phyloP scores from a whole-genome alignment of 2,888 invertebrate species.

The Sinopyrophorus schimmeli region DNA sequence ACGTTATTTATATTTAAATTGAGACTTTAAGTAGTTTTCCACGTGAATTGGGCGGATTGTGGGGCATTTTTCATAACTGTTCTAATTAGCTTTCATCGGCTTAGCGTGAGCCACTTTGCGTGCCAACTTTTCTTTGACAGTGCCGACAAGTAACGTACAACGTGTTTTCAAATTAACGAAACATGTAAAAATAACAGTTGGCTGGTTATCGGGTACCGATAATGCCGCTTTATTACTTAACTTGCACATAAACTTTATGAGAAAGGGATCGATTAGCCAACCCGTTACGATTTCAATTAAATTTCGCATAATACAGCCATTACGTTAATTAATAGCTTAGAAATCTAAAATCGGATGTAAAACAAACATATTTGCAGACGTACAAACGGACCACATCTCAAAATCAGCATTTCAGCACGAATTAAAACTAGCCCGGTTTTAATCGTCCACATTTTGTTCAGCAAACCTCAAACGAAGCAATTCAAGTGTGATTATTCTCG shows the following conservation, averaged over 20 bases:
- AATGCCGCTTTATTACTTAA: slow-evolving; percentile 23
- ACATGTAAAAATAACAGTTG: slow-evolving; percentile 38
- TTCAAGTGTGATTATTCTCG: too few species aligned
- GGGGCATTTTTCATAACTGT: slow-evolving; percentile 34
- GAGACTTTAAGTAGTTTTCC: slow-evolving; percentile 21
- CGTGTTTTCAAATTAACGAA: slow-evolving; percentile 41
- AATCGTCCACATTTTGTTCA: too few species aligned
- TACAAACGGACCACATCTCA: too few species aligned
- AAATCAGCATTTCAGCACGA: too few species aligned
- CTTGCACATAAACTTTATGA: slow-evolving; percentile 8
- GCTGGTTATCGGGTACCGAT: slow-evolving; percentile 30
- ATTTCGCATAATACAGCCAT: not conserved
- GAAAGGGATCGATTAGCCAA: slow-evolving; percentile 5
- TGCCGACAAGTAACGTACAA: slow-evolving; percentile 37
- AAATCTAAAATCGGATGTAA: too few species aligned
- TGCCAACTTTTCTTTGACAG: slow-evolving; percentile 39
- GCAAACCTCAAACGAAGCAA: too few species aligned
- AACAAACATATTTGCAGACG: too few species aligned
- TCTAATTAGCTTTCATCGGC: slow-evolving; percentile 42
- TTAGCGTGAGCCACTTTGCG: slow-evolving; percentile 37
- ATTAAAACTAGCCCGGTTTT: too few species aligned
- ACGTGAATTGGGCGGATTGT: slow-evolving; percentile 21
- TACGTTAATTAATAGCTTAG: too few species aligned
- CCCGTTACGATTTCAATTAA: slow-evolving; percentile 3
- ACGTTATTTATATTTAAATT: slow-evolving; percentile 22